phyloP scores from a whole-genome alignment of 2,888 invertebrate genomes.

The Atrina japonica region DNA sequence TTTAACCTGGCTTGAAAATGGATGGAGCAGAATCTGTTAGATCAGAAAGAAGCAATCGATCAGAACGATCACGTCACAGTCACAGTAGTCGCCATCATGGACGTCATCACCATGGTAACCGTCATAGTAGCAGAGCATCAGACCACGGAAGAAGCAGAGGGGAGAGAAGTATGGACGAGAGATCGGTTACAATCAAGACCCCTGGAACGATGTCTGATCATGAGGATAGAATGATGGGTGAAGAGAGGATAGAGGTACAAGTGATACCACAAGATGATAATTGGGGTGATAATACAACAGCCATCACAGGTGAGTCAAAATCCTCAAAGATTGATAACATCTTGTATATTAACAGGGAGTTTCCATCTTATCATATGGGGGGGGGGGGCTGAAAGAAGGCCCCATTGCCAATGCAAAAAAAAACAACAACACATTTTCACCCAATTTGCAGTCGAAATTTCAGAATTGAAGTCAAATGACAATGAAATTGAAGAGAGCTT shows the following conservation, averaged over 20 bases:
- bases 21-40: constrained; percentile 94
- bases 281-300: constrained; percentile 99
- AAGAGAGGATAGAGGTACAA: constrained; percentile 91
- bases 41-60: constrained; percentile 90
- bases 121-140: constrained; percentile 45
- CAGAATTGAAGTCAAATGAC: no score
- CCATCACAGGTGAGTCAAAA: constrained; percentile 86
- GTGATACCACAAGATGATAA: constrained; percentile 98
- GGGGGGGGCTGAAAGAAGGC: no score
- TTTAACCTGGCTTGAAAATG: constrained; percentile 51
- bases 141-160: constrained; percentile 58
- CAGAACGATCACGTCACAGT: constrained; percentile 85
- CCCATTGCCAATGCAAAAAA: no score
- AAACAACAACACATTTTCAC: no score
- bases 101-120: constrained; percentile 57
- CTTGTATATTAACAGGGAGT: neutral
- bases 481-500: no score
- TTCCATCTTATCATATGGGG: no score
- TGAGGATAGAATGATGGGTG: constrained; percentile 62
- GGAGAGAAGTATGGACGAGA: constrained; percentile 67
- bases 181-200: constrained; percentile 74
- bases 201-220: constrained; percentile 68
- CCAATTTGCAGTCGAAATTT: no score
- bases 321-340: neutral
- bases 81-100: constrained; percentile 68